Percentiles rank a stretch among this genome's conserved stretches.
Evolutionary conservation across 2,797 vertebrate genomes (phyloP).

Genomic region (Platyrinchus mystaceus): DNA sequence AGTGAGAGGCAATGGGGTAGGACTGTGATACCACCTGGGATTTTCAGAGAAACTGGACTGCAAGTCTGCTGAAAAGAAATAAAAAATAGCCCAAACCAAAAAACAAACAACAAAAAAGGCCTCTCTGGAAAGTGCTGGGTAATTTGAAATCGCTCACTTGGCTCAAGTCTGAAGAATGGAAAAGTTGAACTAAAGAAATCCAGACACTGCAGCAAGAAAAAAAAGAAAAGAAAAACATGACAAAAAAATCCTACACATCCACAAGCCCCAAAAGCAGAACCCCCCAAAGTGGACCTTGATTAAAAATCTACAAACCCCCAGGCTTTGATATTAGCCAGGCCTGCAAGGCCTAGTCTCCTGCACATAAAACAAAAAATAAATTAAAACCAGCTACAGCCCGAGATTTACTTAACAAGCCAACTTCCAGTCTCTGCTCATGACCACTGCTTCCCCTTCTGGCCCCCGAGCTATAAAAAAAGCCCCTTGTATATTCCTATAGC

Average conservation of each 20-base stretch:
- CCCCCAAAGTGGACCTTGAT: slow-evolving; percentile 66
- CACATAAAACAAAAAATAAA: slow-evolving; percentile 71
- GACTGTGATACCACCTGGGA: slow-evolving; percentile 22
- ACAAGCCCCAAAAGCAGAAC: slow-evolving; percentile 5
- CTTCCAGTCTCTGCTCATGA: slow-evolving; percentile 50
- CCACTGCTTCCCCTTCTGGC: slow-evolving; percentile 53
- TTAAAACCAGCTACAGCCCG: slow-evolving; percentile 54
- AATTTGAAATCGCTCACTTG: slow-evolving; percentile 44
- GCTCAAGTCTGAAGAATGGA: slow-evolving; percentile 37
- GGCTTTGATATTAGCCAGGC: slow-evolving; percentile 65
- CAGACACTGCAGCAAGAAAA: slow-evolving; percentile 23
- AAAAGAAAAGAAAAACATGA: background rate
- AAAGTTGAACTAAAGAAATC: slow-evolving; percentile 67
- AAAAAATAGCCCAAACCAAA: background rate
- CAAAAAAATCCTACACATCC: background rate
- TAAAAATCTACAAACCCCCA: slow-evolving; percentile 60
- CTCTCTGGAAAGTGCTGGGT: slow-evolving; percentile 37
- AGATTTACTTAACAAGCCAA: slow-evolving; percentile 60
- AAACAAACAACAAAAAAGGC: slow-evolving; percentile 28
- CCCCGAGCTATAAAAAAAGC: slow-evolving; percentile 19
- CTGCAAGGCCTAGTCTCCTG: slow-evolving; percentile 27
- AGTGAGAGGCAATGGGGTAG: background rate
- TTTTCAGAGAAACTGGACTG: slow-evolving; percentile 34
- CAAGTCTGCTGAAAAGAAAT: background rate
- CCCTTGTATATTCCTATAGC: slow-evolving; percentile 31